A percentile compares a stretch with the other conserved stretches of the same genome.
Evolutionary conservation across 2,797 vertebrate genomes (phyloP).

Genomic region (Gallirallus australis): DNA sequence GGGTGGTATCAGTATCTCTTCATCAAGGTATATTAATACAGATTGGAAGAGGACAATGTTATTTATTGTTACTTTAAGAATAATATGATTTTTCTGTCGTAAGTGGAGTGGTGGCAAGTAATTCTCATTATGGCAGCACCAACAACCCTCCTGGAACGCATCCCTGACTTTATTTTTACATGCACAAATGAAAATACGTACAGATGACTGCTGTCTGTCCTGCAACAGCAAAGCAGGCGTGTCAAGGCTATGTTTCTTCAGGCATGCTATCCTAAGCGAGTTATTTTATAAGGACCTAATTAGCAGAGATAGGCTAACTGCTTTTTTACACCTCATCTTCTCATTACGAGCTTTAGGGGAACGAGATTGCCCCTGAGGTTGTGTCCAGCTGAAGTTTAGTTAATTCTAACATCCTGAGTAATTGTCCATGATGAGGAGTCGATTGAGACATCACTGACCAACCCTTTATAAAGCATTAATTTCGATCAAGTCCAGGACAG

Average conservation of each 20-base stretch:
- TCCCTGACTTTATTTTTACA: neutral
- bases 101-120: neutral
- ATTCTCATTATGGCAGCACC: neutral
- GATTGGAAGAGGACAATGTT: neutral
- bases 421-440: neutral
- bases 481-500: neutral
- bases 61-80: neutral
- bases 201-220: neutral
- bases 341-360: neutral
- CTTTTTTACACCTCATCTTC: neutral
- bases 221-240: neutral
- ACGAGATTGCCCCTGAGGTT: neutral
- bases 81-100: accelerated
- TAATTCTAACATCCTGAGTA: neutral
- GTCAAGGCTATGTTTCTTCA: neutral
- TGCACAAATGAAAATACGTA: neutral
- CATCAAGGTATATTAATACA: neutral
- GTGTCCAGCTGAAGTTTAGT: accelerated
- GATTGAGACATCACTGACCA: neutral
- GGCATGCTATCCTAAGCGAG: neutral
- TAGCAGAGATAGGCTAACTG: neutral
- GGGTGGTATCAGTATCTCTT: neutral
- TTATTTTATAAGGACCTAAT: neutral
- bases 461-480: neutral
- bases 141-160: neutral